Evolutionary conservation across 2,888 invertebrate species (phyloP), one percentile per base, ranked within the genome.

Genomic region (Metellina segmentata): DNA sequence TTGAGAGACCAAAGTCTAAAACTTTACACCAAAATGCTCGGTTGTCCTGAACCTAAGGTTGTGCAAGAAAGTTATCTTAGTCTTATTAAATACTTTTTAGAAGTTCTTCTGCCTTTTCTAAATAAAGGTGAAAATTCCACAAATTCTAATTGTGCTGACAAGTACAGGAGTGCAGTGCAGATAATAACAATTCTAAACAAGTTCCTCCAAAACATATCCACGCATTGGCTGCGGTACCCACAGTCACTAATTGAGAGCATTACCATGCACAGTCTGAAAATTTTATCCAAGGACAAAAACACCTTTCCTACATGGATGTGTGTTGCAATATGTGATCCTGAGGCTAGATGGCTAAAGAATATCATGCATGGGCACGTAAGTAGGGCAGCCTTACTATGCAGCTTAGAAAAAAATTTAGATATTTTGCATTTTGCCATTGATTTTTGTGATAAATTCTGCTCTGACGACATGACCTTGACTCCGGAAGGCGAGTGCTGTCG

Each of bases 171-270:
- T 48, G 75, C 71, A 6, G 85, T 85, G 6, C 79, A 89, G 52
- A 77, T 92, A 13, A 48, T 92, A 49, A 53, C 85, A 13, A 77
- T 92, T 72, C 16, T 92, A 16, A 92, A 89, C 19, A 89, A 83
- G 61, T 92, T 92, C 48, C 89, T 88, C 5, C 92, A 87, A 72
- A 90, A 81, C 69, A 85, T 92, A 52, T 82, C 92, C 4, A 77
- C 71, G 6, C 92, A 90, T 53, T 92, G 92, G 92, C 48, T 92
- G 16, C 81, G 92, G 13, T 92, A 90, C 69, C 92, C 92, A 8
- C 92, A 92, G 19, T 77, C 75, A 69, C 34, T 90, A 9, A 92
- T 90, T 72, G 92, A 92, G 52, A 81, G 69, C n/a, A 90, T 92
- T 13, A 86, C 83, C 5, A 70, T 71, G 49, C 87, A 83, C 16